phyloP scores from a whole-genome alignment of 2,113 vertebrate species.

The Petroica traversi region DNA sequence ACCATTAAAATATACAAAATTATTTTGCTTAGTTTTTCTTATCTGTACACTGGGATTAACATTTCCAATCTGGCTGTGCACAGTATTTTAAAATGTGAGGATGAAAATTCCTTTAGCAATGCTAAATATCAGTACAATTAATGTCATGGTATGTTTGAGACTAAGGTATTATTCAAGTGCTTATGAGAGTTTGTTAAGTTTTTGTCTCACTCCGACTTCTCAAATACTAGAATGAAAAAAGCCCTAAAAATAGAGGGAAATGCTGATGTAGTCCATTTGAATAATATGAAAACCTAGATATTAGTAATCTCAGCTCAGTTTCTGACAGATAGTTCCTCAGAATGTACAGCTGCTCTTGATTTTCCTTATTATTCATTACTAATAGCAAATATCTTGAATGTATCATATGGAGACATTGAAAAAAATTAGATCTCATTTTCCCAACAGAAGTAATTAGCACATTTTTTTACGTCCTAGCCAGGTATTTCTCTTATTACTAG shows the following conservation, averaged over 20 bases:
- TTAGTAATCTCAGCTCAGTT: not conserved
- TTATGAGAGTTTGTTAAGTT: not conserved
- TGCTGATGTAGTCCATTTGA: not conserved
- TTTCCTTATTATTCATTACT: not conserved
- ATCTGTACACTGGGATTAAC: not conserved
- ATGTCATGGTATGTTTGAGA: not conserved
- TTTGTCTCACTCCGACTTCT: not conserved
- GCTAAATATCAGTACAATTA: not conserved
- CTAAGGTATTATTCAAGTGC: not conserved
- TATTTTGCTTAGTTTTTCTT: not conserved
- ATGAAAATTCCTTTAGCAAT: not conserved
- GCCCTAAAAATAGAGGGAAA: not conserved
- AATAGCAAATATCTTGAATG: not conserved
- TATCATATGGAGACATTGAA: slow-evolving; percentile 24
- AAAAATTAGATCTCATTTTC: slow-evolving; percentile 16
- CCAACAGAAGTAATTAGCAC: slow-evolving; percentile 11
- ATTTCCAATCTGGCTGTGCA: not conserved
- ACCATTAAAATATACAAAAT: not conserved
- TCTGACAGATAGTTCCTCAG: not conserved
- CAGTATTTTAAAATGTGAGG: not conserved
- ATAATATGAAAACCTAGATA: not conserved
- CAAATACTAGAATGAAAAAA: not conserved
- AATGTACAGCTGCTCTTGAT: not conserved
- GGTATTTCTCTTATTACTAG: not conserved
- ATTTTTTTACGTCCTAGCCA: not conserved